Percentiles rank a stretch among this genome's conserved stretches.
Evolutionary conservation across 2,888 invertebrate genomes (phyloP).

Genomic region (Galeopsomyia nigrocyanea): DNA sequence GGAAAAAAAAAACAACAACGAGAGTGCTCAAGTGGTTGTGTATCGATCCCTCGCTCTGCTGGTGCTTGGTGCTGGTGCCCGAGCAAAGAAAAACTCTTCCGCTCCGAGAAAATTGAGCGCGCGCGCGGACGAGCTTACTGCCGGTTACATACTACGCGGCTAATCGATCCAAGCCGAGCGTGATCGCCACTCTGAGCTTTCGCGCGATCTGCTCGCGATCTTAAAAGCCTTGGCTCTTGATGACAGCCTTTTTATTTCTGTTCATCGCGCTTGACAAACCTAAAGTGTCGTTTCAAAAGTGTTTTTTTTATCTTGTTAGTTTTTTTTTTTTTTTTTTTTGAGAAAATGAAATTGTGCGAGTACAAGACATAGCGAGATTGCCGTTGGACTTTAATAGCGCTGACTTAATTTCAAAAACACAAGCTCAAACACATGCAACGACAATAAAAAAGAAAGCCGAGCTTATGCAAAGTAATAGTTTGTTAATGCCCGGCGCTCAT

Average conservation of each 20-base stretch:
- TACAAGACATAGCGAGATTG: too few relatives aligned
- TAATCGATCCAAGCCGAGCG: conserved; percentile 43
- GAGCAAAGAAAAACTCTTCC: conserved; percentile 49
- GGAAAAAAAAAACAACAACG: conserved; percentile 18
- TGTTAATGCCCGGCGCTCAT: conserved; percentile 17
- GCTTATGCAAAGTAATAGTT: conserved; percentile 12
- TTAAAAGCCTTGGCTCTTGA: conserved; percentile 8
- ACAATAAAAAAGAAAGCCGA: conserved; percentile 19
- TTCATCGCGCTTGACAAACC: not conserved
- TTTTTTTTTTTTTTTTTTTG: too few relatives aligned
- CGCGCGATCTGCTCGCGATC: conserved; percentile 24
- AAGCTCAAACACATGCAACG: not conserved
- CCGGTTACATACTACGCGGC: not conserved
- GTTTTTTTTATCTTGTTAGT: too few relatives aligned
- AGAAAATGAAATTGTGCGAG: too few relatives aligned
- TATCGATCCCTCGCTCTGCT: too few relatives aligned
- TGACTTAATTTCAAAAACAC: not conserved
- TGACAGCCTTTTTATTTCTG: conserved; percentile 31
- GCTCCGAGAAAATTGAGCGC: conserved; percentile 17
- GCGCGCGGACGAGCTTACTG: not conserved
- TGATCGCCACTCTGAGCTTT: conserved; percentile 38
- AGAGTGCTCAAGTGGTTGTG: conserved; percentile 51
- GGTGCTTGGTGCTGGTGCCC: conserved; percentile 1
- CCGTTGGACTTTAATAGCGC: not conserved
- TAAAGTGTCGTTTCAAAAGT: not conserved